Base-by-base conservation (phyloP, 1,140 invertebrate genomes). In the Pseudobourletiella spinata region DNA sequence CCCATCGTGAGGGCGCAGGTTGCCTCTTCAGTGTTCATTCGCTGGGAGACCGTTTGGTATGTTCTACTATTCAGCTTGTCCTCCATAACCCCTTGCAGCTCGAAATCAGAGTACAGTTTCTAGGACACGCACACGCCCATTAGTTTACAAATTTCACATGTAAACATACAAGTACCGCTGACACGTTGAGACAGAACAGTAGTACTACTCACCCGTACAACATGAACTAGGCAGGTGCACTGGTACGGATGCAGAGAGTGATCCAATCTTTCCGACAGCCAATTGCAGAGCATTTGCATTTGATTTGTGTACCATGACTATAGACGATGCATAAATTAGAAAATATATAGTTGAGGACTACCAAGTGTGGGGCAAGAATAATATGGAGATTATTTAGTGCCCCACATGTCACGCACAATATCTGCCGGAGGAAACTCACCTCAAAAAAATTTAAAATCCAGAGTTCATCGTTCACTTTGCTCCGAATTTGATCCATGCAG, bases 81-180 rank as follows among this genome's bases (percentile, higher is more conserved):
- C 73, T 98, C 95, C 75, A 94, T 91, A 20, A 99, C 93, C 63
- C 96, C 95, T 81, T 99, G 95, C 57, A 99, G 82, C 78, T 98
- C 95, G 79, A 98, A 99, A 76, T 98, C 95, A 22, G 92, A 92
- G 78, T 96, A 98, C 72, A 98, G 85, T 89, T 99, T 99, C 89
- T 98, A 75, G n/a, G n/a, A n/a, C n/a, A n/a, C n/a, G n/a, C n/a
- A n/a, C n/a, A n/a, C n/a, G n/a, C n/a, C n/a, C n/a, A n/a, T n/a
- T n/a, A n/a, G n/a, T n/a, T n/a, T n/a, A n/a, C n/a, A n/a, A n/a
- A n/a, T n/a, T n/a, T n/a, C n/a, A n/a, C n/a, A n/a, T n/a, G n/a
- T n/a, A n/a, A n/a, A n/a, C n/a, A n/a, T n/a, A n/a, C n/a, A n/a
- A n/a, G n/a, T n/a, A n/a, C n/a, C n/a, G n/a, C n/a, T n/a, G n/a